These are phyloP conservation scores for Lepisosteus osseus DNA, from an alignment of 2,113 vertebrate species.

Conservation along the genomic window DNA sequence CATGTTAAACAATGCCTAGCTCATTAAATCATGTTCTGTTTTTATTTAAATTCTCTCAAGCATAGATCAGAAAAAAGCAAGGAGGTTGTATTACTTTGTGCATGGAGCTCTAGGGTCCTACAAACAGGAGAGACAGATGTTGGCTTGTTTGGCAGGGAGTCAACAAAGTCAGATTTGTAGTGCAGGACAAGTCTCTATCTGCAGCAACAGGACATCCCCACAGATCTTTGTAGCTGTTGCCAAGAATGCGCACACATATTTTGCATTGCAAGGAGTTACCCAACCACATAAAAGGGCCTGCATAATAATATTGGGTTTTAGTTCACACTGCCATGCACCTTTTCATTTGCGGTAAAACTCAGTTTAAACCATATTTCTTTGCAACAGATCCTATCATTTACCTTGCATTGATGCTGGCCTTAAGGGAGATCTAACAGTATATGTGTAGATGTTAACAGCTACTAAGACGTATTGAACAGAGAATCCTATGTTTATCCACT, in stretches of 20 bases:
- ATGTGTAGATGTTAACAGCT: constrained; percentile 2
- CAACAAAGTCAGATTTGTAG: not conserved
- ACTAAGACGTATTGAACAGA: not conserved
- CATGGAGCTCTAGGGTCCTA: too few relatives aligned
- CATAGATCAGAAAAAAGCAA: too few relatives aligned
- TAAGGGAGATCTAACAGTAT: not conserved
- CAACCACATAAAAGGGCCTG: constrained; percentile 37
- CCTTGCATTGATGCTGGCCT: not conserved
- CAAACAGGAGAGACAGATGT: too few relatives aligned
- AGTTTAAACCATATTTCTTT: not conserved
- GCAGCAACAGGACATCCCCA: constrained; percentile 42
- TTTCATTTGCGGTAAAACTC: constrained; percentile 11
- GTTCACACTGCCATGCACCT: constrained; percentile 28
- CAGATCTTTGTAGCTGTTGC: constrained; percentile 57
- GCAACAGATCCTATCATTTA: not conserved
- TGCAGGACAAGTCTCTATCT: constrained; percentile 55
- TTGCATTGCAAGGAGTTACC: constrained; percentile 62
- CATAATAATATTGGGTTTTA: constrained; percentile 36
- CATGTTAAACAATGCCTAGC: too few relatives aligned
- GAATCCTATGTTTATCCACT: not conserved
- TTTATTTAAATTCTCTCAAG: too few relatives aligned
- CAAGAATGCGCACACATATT: constrained; percentile 57
- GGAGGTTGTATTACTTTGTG: too few relatives aligned
- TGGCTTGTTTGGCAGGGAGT: constrained; percentile 2
- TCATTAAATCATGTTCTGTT: too few relatives aligned